phyloP scores from a whole-genome alignment of 2,888 invertebrate species.

The Bimastos eiseni region DNA sequence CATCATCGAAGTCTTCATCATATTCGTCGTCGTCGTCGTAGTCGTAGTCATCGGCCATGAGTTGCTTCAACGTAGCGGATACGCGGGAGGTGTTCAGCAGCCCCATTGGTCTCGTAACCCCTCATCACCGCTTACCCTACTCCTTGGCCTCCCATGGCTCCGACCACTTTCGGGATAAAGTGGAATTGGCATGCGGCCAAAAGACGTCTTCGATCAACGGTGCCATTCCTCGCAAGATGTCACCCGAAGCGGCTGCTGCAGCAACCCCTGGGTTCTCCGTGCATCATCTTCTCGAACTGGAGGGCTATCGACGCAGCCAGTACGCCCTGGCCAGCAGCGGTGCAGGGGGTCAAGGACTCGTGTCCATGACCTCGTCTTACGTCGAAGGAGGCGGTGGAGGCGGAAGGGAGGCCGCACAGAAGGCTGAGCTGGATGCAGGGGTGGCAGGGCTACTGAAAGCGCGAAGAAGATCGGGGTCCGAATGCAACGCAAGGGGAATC shows the following conservation, averaged over 20 bases:
- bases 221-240: background rate
- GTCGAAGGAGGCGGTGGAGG: background rate
- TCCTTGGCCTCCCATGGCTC: background rate
- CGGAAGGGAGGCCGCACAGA: background rate
- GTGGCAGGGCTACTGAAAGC: background rate
- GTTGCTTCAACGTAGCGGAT: background rate
- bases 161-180: background rate
- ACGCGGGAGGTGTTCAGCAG: background rate
- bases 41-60: background rate
- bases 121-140: slow-evolving; percentile 13
- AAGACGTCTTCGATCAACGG: background rate
- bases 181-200: background rate
- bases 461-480: background rate
- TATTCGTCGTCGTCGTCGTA: background rate
- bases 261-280: background rate
- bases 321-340: slow-evolving; percentile 2
- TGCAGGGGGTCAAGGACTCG: background rate
- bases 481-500: background rate
- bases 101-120: background rate
- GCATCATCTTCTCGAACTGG: slow-evolving; percentile 4
- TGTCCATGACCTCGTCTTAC: background rate
- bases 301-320: background rate
- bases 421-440: background rate
- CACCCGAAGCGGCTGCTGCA: background rate
- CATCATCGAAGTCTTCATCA: background rate